phyloP scores from a whole-genome alignment of 2,888 invertebrate genomes.

The Patella pellucida region DNA sequence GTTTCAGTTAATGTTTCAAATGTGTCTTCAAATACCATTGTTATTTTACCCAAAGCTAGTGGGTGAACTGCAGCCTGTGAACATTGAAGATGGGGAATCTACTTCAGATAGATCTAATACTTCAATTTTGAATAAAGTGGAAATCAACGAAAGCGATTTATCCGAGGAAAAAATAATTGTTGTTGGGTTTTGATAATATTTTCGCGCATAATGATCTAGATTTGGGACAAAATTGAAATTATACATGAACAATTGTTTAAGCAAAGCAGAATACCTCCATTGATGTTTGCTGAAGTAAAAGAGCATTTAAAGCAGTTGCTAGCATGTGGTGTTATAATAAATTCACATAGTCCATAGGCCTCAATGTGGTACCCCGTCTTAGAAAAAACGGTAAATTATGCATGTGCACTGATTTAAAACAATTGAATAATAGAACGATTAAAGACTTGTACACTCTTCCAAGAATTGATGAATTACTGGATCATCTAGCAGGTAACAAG shows the following conservation, averaged over 20 bases:
- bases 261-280: not conserved
- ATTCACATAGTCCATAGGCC: not conserved
- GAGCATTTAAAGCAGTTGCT: not conserved
- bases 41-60: slow-evolving; percentile 11
- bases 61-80: slow-evolving; percentile 6
- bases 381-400: not conserved
- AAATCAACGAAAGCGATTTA: no score
- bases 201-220: not conserved
- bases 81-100: not conserved
- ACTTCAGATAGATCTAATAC: not conserved
- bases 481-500: not conserved
- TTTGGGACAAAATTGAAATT: not conserved
- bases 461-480: not conserved
- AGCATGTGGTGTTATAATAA: not conserved
- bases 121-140: no score
- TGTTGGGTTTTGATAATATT: not conserved
- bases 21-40: not conserved
- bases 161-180: not conserved
- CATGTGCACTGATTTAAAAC: not conserved
- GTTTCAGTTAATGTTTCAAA: not conserved
- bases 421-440: slow-evolving; percentile 1
- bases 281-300: not conserved
- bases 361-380: not conserved
- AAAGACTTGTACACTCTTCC: not conserved
- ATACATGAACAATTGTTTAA: slow-evolving; percentile 1